Evolutionary conservation across 2,797 vertebrate genomes (phyloP).

Genomic region (Acanthurus lineatus): DNA sequence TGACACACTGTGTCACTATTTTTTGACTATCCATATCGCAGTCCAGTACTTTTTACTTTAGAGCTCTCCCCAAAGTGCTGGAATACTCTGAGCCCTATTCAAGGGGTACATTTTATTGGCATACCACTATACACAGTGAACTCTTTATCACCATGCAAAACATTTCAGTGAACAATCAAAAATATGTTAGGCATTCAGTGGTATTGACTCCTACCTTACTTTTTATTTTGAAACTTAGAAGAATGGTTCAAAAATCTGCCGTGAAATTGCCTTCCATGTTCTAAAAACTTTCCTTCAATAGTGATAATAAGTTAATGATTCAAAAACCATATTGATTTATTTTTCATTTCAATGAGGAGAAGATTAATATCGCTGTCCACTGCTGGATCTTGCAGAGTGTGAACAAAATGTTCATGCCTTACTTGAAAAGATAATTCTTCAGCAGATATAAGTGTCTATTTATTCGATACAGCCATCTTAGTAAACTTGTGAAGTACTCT

Average conservation of each 20-base stretch:
- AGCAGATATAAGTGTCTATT: conserved; percentile 5
- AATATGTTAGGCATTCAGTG: conserved; percentile 13
- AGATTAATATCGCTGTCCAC: conserved; percentile 28
- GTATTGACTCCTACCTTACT: conserved; percentile 18
- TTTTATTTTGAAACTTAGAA: conserved; percentile 18
- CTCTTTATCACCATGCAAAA: background rate
- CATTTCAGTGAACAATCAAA: conserved; percentile 7
- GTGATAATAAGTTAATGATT: conserved; percentile 32
- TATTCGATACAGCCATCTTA: conserved; percentile 9
- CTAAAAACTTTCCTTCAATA: background rate
- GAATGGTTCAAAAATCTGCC: background rate
- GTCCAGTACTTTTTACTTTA: background rate
- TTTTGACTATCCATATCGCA: background rate
- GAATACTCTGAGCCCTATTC: background rate
- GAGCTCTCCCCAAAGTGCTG: background rate
- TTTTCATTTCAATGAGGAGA: conserved; percentile 20
- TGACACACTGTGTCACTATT: background rate
- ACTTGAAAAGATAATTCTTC: conserved; percentile 6
- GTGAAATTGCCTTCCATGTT: conserved; percentile 11
- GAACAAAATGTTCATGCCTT: conserved; percentile 17
- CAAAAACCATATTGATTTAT: conserved; percentile 39
- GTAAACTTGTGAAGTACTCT: conserved; percentile 5
- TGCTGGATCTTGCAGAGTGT: conserved; percentile 10
- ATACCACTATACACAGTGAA: background rate
- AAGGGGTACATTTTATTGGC: background rate